These are phyloP conservation scores for Channa striata DNA, from an alignment of 2,797 vertebrate genomes.

Conservation along the genomic window DNA sequence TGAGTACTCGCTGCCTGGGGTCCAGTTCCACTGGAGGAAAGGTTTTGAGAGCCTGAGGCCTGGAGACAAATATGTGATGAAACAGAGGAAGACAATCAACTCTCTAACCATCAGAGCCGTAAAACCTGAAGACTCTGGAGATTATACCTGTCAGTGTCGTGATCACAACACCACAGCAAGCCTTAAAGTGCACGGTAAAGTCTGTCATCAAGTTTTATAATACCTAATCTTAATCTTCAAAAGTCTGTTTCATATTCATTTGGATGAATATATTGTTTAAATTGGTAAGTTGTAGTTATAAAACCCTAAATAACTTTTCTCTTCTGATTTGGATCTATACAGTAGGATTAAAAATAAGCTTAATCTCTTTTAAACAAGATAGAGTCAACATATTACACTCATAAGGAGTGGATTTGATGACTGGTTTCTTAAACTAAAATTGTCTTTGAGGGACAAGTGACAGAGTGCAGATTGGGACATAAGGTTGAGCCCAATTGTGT, in stretches of 20 bases:
- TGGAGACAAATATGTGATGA: slow-evolving; percentile 86
- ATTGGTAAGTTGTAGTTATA: not conserved
- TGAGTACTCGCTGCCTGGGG: slow-evolving; percentile 85
- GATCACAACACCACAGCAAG: slow-evolving; percentile 81
- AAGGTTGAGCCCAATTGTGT: not conserved
- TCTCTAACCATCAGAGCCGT: slow-evolving; percentile 85
- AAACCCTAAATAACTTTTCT: not conserved
- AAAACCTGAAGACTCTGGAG: slow-evolving; percentile 80
- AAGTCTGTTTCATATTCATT: not conserved
- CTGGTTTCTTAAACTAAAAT: not conserved
- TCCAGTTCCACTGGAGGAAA: slow-evolving; percentile 85
- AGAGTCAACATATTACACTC: not conserved
- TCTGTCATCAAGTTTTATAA: not conserved
- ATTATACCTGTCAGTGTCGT: slow-evolving; percentile 71
- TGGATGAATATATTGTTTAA: not conserved
- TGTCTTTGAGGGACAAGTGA: not conserved
- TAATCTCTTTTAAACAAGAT: not conserved
- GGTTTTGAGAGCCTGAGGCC: slow-evolving; percentile 77
- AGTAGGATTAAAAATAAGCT: too few relatives aligned
- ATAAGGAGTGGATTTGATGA: not conserved
- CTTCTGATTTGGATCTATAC: too few relatives aligned
- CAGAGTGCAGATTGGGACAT: not conserved
- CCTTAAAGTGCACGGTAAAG: slow-evolving; percentile 80
- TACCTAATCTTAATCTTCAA: not conserved
- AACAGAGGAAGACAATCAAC: slow-evolving; percentile 81